Evolutionary conservation across 2,888 invertebrate genomes (phyloP).

Genomic region (Acanthosepion lycidas): DNA sequence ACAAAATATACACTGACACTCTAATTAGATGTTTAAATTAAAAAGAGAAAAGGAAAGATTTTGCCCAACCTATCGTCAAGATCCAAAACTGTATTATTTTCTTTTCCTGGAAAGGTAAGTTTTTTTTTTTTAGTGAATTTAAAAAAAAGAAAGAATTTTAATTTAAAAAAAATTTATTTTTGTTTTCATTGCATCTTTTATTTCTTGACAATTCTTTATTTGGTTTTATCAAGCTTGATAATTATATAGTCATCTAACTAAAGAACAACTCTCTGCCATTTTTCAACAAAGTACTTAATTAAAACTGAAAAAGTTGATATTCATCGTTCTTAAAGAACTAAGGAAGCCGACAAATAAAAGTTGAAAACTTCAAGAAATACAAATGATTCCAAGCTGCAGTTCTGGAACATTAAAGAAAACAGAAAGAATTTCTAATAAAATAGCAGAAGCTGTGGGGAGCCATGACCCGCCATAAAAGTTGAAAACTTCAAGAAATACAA

Average conservation of each 20-base stretch:
- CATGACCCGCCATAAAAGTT: too few relatives aligned
- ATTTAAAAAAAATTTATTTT: background rate
- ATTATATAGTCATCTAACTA: background rate
- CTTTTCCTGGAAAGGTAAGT: background rate
- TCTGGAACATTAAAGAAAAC: too few relatives aligned
- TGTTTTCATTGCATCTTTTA: too few relatives aligned
- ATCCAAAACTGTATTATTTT: background rate
- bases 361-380: too few relatives aligned
- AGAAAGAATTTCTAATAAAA: too few relatives aligned
- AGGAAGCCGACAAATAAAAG: too few relatives aligned
- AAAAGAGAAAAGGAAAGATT: background rate
- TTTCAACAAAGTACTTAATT: background rate
- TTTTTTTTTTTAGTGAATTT: background rate
- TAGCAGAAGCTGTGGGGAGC: too few relatives aligned
- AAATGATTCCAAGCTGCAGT: too few relatives aligned
- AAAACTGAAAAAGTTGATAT: background rate
- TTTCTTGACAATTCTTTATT: background rate
- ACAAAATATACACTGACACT: background rate
- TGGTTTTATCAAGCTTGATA: background rate
- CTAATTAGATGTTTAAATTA: background rate
- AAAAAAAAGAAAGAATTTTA: background rate
- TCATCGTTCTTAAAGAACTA: too few relatives aligned
- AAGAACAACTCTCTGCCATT: background rate
- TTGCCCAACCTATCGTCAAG: background rate
- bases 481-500: too few relatives aligned